Evolutionary conservation across 1,140 invertebrate genomes (phyloP), one percentile per base, ranked within the genome.

Genomic region (Pemphigus obesinymphae): DNA sequence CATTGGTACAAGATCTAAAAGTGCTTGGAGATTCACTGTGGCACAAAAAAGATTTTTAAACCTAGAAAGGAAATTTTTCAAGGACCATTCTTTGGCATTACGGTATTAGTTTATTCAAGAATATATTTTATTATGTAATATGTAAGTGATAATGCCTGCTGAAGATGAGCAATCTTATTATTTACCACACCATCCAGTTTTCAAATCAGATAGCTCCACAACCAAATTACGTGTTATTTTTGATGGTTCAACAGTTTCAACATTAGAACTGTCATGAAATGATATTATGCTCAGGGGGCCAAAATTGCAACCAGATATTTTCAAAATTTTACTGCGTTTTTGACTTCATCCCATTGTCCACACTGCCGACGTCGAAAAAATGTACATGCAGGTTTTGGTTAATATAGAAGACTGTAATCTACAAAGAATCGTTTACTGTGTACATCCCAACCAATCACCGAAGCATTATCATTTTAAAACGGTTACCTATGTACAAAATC

Each of bases 161-260:
- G 6, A 1, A 15, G 13, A 20, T 17, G 31, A 29, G 1, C 58
- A 26, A 15, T 17, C 26, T 4, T 80, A 80, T 13, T 80, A 55
- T 34, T 20, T 80, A 20, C 83, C 83, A 10, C 83, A 84, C 63
- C 83, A 83, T 61, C 48, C 73, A 5, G 76, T 84, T 2, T 20
- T 82, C 0, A 83, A 82, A 11, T 6, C 48, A 0, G 78, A 82
- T 34, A 68, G 34, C 11, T 10, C 37, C 23, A 87, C 85, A 0
- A 87, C 86, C 0, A 86, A 85, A 68, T 26, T 85, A 2, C 72
- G 86, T 40, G 84, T 86, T 34, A 85, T 87, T 2, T 87, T 88
- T 80, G 85, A 88, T 81, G 87, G 84, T 8, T 86, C 85, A 0
- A 76, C 80, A 8, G 83, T 83, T 34, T 83, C 84, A 20, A 82